phyloP scores from a whole-genome alignment of 92 coral and sea anemone species.

The Porites lobata region DNA sequence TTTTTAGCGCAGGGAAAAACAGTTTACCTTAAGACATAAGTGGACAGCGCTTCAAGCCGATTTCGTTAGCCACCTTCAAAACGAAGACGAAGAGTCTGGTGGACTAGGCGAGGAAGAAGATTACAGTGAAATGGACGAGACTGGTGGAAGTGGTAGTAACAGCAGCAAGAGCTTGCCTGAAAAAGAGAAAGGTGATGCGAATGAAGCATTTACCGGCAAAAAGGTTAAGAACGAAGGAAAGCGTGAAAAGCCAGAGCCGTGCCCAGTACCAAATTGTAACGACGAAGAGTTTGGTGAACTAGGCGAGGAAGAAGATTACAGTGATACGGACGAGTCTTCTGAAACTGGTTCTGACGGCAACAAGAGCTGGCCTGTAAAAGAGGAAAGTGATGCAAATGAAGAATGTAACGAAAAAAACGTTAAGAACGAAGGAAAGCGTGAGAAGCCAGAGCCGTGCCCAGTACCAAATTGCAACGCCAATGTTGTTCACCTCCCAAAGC shows the following conservation, averaged over 20 bases:
- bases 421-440: not conserved
- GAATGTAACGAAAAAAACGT: not conserved
- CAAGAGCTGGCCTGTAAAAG: not conserved
- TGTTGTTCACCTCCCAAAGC: conserved; percentile 43
- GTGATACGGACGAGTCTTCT: not conserved
- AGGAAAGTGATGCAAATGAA: not conserved
- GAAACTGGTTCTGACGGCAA: not conserved
- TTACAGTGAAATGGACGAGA: not conserved
- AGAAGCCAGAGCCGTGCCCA: conserved; percentile 34
- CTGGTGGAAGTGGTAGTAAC: not conserved
- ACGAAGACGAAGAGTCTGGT: conserved; percentile 11
- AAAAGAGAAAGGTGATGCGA: not conserved
- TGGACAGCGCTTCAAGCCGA: conserved; percentile 19
- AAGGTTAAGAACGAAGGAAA: not conserved
- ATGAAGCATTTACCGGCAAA: not conserved
- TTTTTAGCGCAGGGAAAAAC: conserved; percentile 27
- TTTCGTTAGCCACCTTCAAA: conserved; percentile 12
- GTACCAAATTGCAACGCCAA: conserved; percentile 9
- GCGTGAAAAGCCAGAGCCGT: conserved; percentile 15
- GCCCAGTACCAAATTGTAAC: conserved; percentile 31
- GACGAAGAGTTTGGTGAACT: not conserved
- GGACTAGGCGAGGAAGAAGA: not conserved
- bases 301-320: not conserved
- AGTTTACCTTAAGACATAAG: conserved; percentile 21
- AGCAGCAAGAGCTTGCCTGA: not conserved